Evolutionary conservation across 2,888 invertebrate genomes (phyloP).

Genomic region (Amiota communis): DNA sequence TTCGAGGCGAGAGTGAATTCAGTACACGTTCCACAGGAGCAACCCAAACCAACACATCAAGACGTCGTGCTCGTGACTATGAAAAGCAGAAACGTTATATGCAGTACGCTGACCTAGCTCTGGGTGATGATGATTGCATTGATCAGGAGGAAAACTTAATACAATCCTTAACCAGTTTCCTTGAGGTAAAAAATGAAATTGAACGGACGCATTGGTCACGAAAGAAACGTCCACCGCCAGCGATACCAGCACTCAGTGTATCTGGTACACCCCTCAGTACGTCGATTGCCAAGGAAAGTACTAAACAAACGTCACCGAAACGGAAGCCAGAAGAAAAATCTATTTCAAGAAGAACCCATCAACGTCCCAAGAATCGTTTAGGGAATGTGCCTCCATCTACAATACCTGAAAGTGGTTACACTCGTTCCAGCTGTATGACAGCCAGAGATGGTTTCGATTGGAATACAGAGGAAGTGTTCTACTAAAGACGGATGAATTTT

Average conservation of each 20-base stretch:
- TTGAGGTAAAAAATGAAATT: slow-evolving; percentile 70
- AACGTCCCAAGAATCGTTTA: slow-evolving; percentile 40
- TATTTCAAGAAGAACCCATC: slow-evolving; percentile 17
- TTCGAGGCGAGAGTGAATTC: slow-evolving; percentile 55
- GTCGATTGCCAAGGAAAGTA: neutral
- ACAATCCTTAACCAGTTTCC: slow-evolving; percentile 67
- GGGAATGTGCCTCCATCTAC: slow-evolving; percentile 58
- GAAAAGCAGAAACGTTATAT: slow-evolving; percentile 62
- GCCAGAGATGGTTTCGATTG: slow-evolving; percentile 37
- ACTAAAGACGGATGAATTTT: too few species aligned
- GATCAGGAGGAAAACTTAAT: slow-evolving; percentile 68
- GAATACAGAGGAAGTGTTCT: neutral
- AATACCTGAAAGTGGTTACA: slow-evolving; percentile 57
- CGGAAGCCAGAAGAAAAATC: slow-evolving; percentile 3
- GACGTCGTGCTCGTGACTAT: slow-evolving; percentile 37
- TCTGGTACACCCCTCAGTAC: neutral
- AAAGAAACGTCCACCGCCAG: slow-evolving; percentile 45
- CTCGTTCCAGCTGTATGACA: slow-evolving; percentile 37
- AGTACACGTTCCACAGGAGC: slow-evolving; percentile 46
- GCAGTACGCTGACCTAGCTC: slow-evolving; percentile 68
- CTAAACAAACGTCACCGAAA: neutral
- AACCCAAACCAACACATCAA: slow-evolving; percentile 32
- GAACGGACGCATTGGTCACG: slow-evolving; percentile 50
- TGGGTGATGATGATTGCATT: slow-evolving; percentile 61
- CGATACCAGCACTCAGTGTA: slow-evolving; percentile 30